Conservation (phyloP, 2,113 vertebrate genomes). For the Ondatra zibethicus region DNA sequence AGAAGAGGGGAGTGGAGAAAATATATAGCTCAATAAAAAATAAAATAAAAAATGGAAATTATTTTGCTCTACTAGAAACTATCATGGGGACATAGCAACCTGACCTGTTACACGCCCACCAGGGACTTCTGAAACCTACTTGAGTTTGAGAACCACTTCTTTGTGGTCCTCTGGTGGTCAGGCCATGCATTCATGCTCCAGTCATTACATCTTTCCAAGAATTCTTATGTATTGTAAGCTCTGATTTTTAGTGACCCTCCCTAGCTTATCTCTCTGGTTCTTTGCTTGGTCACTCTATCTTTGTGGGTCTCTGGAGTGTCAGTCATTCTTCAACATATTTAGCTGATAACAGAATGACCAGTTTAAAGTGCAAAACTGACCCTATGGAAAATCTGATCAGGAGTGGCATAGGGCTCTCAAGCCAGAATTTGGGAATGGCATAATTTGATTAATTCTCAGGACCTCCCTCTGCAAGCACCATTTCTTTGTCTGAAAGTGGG, state of each 20-base stretch:
- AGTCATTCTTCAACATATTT: constrained; percentile 19
- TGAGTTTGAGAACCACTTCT: constrained; percentile 11
- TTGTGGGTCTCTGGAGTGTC: background rate
- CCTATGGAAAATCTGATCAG: background rate
- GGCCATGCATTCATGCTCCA: background rate
- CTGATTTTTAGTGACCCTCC: background rate
- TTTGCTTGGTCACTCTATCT: background rate
- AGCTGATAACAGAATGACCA: background rate
- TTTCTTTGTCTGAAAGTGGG: constrained; percentile 10
- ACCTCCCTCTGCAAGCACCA: background rate
- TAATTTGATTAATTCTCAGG: background rate
- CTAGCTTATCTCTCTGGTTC: background rate
- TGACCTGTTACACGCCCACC: background rate
- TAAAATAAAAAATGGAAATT: constrained; percentile 5
- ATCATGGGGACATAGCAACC: background rate
- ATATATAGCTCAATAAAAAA: no score
- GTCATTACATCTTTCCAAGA: constrained; percentile 9
- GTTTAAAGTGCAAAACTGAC: background rate
- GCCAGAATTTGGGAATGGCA: background rate
- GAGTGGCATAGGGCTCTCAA: background rate
- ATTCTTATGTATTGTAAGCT: constrained; percentile 21
- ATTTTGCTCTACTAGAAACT: background rate
- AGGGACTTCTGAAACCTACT: background rate
- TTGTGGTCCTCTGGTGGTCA: background rate
- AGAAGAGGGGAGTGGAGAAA: no score